Conservation (phyloP, 2,888 invertebrate genomes). For the Tinea trinotella region DNA sequence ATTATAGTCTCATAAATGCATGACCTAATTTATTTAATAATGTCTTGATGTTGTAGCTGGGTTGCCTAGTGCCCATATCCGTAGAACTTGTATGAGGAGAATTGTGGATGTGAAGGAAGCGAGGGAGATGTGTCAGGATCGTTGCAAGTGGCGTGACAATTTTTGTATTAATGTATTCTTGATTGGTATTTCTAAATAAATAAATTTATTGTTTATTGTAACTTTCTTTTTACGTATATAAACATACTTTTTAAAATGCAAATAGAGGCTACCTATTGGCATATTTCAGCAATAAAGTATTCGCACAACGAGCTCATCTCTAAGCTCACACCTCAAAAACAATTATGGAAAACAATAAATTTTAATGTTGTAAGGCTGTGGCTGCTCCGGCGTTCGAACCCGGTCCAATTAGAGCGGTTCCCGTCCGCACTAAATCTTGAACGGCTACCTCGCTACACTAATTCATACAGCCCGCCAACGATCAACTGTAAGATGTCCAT, state of each 20-base stretch:
- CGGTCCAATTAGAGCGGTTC: slow-evolving; percentile 62
- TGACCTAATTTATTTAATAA: too few species aligned
- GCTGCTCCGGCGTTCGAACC: slow-evolving; percentile 40
- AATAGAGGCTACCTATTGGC: slow-evolving; percentile 10
- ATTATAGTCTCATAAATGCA: too few species aligned
- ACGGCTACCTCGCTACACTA: slow-evolving; percentile 67
- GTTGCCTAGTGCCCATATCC: too few species aligned
- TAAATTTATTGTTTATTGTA: too few species aligned
- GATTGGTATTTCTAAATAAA: too few species aligned
- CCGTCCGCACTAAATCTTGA: slow-evolving; percentile 63
- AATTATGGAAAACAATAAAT: slow-evolving; percentile 67
- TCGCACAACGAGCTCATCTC: slow-evolving; percentile 28
- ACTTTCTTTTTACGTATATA: too few species aligned
- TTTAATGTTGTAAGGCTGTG: slow-evolving; percentile 57
- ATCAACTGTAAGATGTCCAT: slow-evolving; percentile 43
- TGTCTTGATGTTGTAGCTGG: too few species aligned
- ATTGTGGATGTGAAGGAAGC: too few species aligned
- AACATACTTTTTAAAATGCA: slow-evolving; percentile 1
- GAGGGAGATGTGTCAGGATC: too few species aligned
- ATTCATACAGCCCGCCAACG: slow-evolving; percentile 43
- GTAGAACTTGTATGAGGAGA: too few species aligned
- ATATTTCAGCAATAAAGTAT: slow-evolving; percentile 15
- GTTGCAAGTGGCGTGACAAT: too few species aligned
- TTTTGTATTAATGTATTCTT: too few species aligned
- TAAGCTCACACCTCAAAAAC: slow-evolving; percentile 53